Base-by-base conservation (phyloP, 1,140 invertebrate species). In the Scylla paramamosain region DNA sequence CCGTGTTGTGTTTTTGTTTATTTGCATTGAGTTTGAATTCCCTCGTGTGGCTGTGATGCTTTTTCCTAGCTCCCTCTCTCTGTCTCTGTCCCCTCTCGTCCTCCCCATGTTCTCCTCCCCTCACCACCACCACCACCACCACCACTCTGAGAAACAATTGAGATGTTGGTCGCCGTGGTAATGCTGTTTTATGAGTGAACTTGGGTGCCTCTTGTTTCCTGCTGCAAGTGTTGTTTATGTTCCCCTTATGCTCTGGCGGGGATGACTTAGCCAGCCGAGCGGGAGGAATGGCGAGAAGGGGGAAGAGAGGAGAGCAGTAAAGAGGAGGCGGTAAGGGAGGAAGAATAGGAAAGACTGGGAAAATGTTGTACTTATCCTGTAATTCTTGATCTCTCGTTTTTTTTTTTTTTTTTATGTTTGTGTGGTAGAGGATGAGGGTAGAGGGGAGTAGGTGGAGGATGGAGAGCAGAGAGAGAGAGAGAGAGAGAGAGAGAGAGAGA, bases 181-280 rank as follows among this genome's bases (percentile, higher is more conserved):
- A 77, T 77, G 67, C 25, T n/a, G 67, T 77, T 77, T 77, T 77
- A 77, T 77, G 67, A 77, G 67, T 77, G 67, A 77, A 77, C 67
- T 77, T 77, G 67, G 12, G 67, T n/a, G 67, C 67, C 67, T 77
- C 67, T n/a, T 77, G 67, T 77, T 77, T 77, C 67, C 67, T 77
- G 25, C 67, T n/a, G 67, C 67, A 77, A 20, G 67, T 77, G 67
- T 77, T 77, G 67, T 77, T 77, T 77, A 77, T 77, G 20, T 77
- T 20, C 67, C 12, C 67, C 67, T 77, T 77, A n/a, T 25, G 67
- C 25, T 77, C 67, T 77, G 67, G 4, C 67, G 12, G 67, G 25
- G 67, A 77, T 77, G 67, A 77, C 67, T 77, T n/a, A 77, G 10
- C 16, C 67, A 77, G 25, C 20, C 20, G 1, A 77, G 67, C 67